Conservation (phyloP, 64 coral and sea anemone species). For the Dendronephthya gigantea region DNA sequence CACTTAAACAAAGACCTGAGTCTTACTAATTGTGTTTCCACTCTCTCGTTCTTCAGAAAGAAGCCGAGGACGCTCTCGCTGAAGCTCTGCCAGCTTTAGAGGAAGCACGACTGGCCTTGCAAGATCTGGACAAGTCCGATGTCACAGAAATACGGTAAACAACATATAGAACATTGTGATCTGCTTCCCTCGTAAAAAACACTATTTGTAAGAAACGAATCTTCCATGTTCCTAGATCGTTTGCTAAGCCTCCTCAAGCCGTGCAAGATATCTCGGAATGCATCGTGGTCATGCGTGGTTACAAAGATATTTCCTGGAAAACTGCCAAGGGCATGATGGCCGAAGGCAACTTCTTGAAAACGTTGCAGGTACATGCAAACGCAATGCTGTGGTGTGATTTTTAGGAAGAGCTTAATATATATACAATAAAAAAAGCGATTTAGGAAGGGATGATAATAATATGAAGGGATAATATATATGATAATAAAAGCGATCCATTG, state of each 20-base stretch:
- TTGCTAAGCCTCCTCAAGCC: constrained; percentile 87
- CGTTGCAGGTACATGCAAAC: constrained; percentile 1
- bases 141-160: constrained; percentile 95
- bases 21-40: too few species aligned
- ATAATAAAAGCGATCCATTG: too few species aligned
- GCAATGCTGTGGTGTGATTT: too few species aligned
- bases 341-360: constrained; percentile 93
- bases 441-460: too few species aligned
- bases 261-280: constrained; percentile 96
- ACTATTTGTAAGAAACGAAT: background rate
- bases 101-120: constrained; percentile 87
- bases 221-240: constrained; percentile 42
- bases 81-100: constrained; percentile 76
- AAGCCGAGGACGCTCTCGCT: constrained; percentile 82
- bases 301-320: constrained; percentile 85
- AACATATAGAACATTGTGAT: too few species aligned
- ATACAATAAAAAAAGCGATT: too few species aligned
- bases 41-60: constrained; percentile 3
- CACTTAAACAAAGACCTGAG: too few species aligned
- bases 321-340: constrained; percentile 98
- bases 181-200: too few species aligned
- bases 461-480: too few species aligned
- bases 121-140: constrained; percentile 95
- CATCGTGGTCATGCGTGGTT: constrained; percentile 89
- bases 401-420: too few species aligned